These are phyloP conservation scores for Ispidina picta DNA, from an alignment of 2,797 vertebrate species.

Conservation along the genomic window DNA sequence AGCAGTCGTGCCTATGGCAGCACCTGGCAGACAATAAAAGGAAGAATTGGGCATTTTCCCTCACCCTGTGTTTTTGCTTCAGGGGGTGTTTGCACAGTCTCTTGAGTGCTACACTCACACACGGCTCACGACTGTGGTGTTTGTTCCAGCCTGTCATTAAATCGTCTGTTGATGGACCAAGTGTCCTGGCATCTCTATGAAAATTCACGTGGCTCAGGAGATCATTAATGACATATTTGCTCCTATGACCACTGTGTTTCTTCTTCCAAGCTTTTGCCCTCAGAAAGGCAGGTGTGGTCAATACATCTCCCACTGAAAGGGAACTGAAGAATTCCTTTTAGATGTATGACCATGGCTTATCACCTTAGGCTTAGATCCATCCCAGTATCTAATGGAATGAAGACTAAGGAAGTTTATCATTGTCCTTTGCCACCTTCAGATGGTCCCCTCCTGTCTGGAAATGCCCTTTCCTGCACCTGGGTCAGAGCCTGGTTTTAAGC, in stretches of 20 bases:
- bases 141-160: not conserved
- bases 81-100: not conserved
- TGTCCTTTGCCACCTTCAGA: not conserved
- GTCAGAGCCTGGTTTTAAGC: not conserved
- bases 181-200: not conserved
- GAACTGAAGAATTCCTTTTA: not conserved
- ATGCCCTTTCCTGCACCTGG: not conserved
- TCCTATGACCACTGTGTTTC: not conserved
- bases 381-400: not conserved
- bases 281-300: not conserved
- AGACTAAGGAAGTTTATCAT: not conserved
- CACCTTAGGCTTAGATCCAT: not conserved
- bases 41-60: not conserved
- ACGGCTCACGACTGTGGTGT: accelerated
- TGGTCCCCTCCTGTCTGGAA: not conserved
- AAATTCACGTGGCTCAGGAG: not conserved
- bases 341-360: accelerated
- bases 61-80: not conserved
- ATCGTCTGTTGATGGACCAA: not conserved
- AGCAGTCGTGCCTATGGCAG: conserved; percentile 90
- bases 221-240: not conserved
- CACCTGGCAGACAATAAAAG: conserved; percentile 78
- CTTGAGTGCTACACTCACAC: not conserved
- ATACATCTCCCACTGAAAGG: not conserved
- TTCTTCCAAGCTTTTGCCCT: not conserved